Percentiles rank a stretch among this genome's conserved stretches.
These are phyloP conservation scores for Corythornis cristatus DNA, from an alignment of 2,113 vertebrate species.

Conservation along the genomic window DNA sequence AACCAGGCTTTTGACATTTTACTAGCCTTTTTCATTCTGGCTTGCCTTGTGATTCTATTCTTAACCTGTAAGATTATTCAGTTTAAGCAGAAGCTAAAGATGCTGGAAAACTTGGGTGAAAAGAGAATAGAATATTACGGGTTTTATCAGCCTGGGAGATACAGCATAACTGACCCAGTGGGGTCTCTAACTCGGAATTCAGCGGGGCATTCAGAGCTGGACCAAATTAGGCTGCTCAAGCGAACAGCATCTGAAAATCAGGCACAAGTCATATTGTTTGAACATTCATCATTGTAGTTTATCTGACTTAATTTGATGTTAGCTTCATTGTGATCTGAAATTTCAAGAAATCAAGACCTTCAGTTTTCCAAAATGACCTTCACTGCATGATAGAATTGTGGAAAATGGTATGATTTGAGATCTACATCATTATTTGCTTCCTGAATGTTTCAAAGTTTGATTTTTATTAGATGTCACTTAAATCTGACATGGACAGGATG, in stretches of 20 bases:
- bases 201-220: slow-evolving; percentile 65
- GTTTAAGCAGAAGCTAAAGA: slow-evolving; percentile 72
- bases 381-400: not conserved
- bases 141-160: slow-evolving; percentile 81
- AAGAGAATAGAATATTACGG: slow-evolving; percentile 82
- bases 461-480: not conserved
- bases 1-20: slow-evolving; percentile 81
- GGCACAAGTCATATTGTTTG: slow-evolving; percentile 84
- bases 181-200: slow-evolving; percentile 49
- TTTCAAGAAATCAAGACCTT: not conserved
- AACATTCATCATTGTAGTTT: slow-evolving; percentile 80
- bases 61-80: slow-evolving; percentile 78
- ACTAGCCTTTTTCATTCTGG: slow-evolving; percentile 80
- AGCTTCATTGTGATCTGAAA: not conserved
- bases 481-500: not conserved
- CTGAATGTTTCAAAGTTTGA: not conserved
- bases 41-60: slow-evolving; percentile 77
- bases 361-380: not conserved
- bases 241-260: slow-evolving; percentile 72
- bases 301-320: not conserved
- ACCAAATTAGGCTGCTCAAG: slow-evolving; percentile 74
- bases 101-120: slow-evolving; percentile 72
- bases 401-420: not conserved
- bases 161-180: slow-evolving; percentile 68
- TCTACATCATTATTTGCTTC: not conserved